Evolutionary conservation across 1,140 invertebrate genomes (phyloP).

Genomic region (Colletes latitarsis): DNA sequence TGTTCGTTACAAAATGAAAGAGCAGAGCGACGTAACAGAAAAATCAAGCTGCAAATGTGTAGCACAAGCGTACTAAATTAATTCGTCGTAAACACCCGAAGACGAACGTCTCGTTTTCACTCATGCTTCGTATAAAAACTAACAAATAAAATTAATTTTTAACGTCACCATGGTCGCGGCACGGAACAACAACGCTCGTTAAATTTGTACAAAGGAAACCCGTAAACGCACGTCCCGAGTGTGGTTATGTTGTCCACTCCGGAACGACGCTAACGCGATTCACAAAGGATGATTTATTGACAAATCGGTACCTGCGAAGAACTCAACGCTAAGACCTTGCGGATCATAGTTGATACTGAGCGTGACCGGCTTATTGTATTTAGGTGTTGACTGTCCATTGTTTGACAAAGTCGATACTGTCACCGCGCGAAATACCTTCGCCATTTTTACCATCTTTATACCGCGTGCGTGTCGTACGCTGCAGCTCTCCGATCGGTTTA

Average conservation of each 20-base stretch:
- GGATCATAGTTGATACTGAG: constrained; percentile 89
- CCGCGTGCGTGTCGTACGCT: constrained; percentile 71
- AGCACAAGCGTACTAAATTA: neutral
- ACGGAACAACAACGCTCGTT: neutral
- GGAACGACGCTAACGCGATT: constrained; percentile 47
- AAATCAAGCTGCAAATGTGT: neutral
- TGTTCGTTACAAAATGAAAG: neutral
- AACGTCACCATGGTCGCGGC: neutral
- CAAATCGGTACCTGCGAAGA: constrained; percentile 81
- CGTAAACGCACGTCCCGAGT: constrained; percentile 35
- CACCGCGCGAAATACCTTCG: constrained; percentile 86
- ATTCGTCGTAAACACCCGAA: neutral
- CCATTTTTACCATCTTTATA: constrained; percentile 83
- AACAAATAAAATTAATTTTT: neutral
- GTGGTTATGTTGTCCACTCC: constrained; percentile 69
- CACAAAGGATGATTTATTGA: constrained; percentile 16
- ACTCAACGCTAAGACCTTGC: constrained; percentile 87
- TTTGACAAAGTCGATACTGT: constrained; percentile 86
- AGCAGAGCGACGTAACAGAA: neutral
- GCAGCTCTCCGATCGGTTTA: constrained; percentile 11
- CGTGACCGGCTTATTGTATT: constrained; percentile 86
- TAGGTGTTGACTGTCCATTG: constrained; percentile 84
- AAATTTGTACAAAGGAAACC: constrained; percentile 8
- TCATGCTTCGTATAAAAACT: neutral
- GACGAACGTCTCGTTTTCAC: neutral